Conservation (phyloP, 2,888 invertebrate genomes). For the Oscheius sp. region DNA sequence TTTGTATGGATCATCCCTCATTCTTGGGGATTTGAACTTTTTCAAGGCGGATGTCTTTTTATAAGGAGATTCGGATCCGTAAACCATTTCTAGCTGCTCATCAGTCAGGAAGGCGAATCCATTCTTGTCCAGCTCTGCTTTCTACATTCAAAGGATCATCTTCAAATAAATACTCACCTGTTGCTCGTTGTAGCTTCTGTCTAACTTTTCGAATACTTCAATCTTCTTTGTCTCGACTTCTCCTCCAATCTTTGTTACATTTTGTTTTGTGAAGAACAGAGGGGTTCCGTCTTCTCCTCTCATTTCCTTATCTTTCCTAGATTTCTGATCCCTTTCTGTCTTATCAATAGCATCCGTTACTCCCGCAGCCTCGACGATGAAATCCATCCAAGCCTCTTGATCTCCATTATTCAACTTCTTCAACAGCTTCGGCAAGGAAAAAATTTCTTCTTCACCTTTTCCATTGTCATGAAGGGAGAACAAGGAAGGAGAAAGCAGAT, state of each 20-base stretch:
- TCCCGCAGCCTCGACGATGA: slow-evolving; percentile 64
- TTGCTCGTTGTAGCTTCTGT: slow-evolving; percentile 57
- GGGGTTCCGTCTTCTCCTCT: slow-evolving; percentile 43
- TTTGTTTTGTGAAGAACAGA: slow-evolving; percentile 48
- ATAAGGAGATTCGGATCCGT: slow-evolving; percentile 63
- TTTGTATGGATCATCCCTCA: slow-evolving; percentile 44
- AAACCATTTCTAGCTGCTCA: slow-evolving; percentile 60
- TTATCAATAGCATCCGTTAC: slow-evolving; percentile 43
- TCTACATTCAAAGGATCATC: slow-evolving; percentile 35
- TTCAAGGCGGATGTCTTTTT: slow-evolving; percentile 44
- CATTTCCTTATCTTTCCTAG: slow-evolving; percentile 40
- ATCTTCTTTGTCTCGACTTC: slow-evolving; percentile 58
- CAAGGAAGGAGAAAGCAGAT: slow-evolving; percentile 65
- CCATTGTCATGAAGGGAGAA: slow-evolving; percentile 67
- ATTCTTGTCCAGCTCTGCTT: slow-evolving; percentile 54
- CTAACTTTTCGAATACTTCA: slow-evolving; percentile 62
- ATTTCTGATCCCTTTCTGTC: slow-evolving; percentile 34
- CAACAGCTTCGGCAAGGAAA: slow-evolving; percentile 59
- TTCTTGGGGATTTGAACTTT: slow-evolving; percentile 40
- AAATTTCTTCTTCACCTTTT: slow-evolving; percentile 54
- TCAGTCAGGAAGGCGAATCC: slow-evolving; percentile 60
- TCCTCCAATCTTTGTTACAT: slow-evolving; percentile 37
- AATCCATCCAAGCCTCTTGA: slow-evolving; percentile 67
- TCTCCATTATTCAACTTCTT: slow-evolving; percentile 56
- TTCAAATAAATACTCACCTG: no score